phyloP scores from a whole-genome alignment of 2,888 invertebrate genomes.

The Slavum lentiscoides region DNA sequence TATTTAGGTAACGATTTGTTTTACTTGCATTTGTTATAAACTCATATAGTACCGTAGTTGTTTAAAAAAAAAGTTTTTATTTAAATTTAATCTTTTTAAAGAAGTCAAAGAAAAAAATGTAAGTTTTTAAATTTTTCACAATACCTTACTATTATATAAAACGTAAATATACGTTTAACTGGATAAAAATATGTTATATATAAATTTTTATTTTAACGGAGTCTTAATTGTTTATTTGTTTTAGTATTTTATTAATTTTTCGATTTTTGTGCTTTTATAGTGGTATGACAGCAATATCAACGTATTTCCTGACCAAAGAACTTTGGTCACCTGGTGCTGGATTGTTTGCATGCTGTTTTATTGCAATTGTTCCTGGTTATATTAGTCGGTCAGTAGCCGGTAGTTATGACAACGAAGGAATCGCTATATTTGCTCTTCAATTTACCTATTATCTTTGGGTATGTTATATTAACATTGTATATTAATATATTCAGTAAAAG shows the following conservation, averaged over 20 bases:
- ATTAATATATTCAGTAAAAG: no score
- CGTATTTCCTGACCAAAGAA: slow-evolving; percentile 96
- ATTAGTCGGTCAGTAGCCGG: slow-evolving; percentile 99
- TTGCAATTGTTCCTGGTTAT: slow-evolving; percentile 98
- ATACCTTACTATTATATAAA: no score
- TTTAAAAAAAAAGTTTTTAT: background rate
- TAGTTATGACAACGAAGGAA: slow-evolving; percentile 99
- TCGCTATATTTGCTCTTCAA: slow-evolving; percentile 98
- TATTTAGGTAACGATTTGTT: slow-evolving; percentile 74
- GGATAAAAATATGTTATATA: background rate
- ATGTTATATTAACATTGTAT: slow-evolving; percentile 52
- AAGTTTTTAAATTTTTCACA: no score
- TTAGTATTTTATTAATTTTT: background rate
- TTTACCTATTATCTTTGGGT: slow-evolving; percentile 99
- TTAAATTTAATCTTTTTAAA: background rate
- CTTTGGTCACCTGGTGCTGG: slow-evolving; percentile 96
- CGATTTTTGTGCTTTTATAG: slow-evolving; percentile 64
- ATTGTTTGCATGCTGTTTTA: slow-evolving; percentile 97
- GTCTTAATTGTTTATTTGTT: background rate
- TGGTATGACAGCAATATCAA: slow-evolving; percentile 96
- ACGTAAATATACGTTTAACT: no score
- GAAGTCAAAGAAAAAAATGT: background rate
- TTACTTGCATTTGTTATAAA: background rate
- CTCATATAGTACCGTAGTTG: background rate
- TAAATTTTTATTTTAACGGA: background rate